Percentiles rank a stretch among this genome's conserved stretches.
These are phyloP conservation scores for Sapajus apella DNA, from an alignment of 2,113 vertebrate genomes.

Conservation along the genomic window DNA sequence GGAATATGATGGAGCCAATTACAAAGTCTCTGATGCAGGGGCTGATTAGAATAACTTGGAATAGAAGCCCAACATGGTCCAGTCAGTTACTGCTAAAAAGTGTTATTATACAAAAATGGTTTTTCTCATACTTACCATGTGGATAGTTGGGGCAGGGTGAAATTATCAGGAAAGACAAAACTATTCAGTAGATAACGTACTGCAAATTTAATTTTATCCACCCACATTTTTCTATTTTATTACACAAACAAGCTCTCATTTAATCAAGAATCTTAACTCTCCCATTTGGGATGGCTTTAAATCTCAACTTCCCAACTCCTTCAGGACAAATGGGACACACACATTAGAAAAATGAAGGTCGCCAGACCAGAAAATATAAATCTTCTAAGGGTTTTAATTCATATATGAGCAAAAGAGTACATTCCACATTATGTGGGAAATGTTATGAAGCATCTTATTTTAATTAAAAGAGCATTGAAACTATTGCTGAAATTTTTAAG, in stretches of 20 bases:
- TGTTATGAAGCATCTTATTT: slow-evolving; percentile 63
- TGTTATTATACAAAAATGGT: background rate
- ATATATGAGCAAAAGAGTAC: slow-evolving; percentile 17
- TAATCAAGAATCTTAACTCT: slow-evolving; percentile 60
- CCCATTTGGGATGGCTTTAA: slow-evolving; percentile 54
- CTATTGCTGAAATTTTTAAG: slow-evolving; percentile 48
- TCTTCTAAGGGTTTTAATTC: slow-evolving; percentile 60
- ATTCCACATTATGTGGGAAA: slow-evolving; percentile 45
- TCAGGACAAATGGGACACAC: slow-evolving; percentile 44
- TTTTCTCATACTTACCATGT: background rate
- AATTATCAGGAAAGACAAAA: background rate
- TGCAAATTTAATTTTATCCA: slow-evolving; percentile 48
- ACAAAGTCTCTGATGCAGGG: background rate
- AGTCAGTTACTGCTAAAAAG: background rate
- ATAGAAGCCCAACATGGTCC: background rate
- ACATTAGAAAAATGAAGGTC: slow-evolving; percentile 61
- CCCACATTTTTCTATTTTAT: slow-evolving; percentile 41
- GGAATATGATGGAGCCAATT: background rate
- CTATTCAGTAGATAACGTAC: background rate
- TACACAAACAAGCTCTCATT: slow-evolving; percentile 66
- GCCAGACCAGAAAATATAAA: slow-evolving; percentile 69
- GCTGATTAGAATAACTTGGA: background rate
- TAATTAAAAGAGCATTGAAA: slow-evolving; percentile 77
- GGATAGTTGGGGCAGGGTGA: background rate
- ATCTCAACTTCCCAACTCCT: slow-evolving; percentile 60